Base-by-base conservation (phyloP, 2,797 vertebrate species). In the Silurus lanzhouensis region DNA sequence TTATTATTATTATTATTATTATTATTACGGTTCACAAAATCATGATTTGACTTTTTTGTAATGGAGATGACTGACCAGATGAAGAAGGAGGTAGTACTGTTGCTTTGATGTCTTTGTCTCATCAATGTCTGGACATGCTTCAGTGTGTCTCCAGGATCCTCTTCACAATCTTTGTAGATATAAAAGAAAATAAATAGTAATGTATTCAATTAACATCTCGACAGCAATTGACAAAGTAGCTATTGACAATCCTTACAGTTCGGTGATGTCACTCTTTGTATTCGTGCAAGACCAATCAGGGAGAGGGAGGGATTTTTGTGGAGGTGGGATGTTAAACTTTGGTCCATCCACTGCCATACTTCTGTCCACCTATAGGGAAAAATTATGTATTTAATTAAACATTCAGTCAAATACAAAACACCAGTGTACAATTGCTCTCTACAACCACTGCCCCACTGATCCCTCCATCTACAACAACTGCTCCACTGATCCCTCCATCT, bases 291-390 rank as follows among this genome's bases (percentile, higher is more conserved):
- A 25, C 95, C 95, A 1, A 93, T 80, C 1, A 96, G 92, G 3
- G 7, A 90, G 48, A 95, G 76, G 0, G 80, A 52, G 0, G 94
- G 91, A 88, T 92, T 92, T 22, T 88, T 90, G 87, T 95, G 92
- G 12, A 97, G 89, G 77, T 95, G 92, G 17, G 91, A 88, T 60
- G 93, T 87, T 86, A 96, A 88, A 27, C 87, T 92, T 44, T 77
- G 84, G 82, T 86, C 86, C 79, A 95, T 88, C 95, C 96, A 96
- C 83, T 86, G 89, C 89, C 93, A 92, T 14, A 90, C 88, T 5
- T 95, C 92, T 6, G 88, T 78, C 91, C 93, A 94, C 85, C 95
- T 96, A 86, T 5, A 70, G 95, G 15, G 57, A 61, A 17, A 74
- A 61, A 52, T 15, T 20, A 27, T 52, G 9, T 0, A 25, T 25